Evolutionary conservation across 2,888 invertebrate genomes (phyloP), one percentile per base, ranked within the genome.

Genomic region (Drosophila quinaria): DNA sequence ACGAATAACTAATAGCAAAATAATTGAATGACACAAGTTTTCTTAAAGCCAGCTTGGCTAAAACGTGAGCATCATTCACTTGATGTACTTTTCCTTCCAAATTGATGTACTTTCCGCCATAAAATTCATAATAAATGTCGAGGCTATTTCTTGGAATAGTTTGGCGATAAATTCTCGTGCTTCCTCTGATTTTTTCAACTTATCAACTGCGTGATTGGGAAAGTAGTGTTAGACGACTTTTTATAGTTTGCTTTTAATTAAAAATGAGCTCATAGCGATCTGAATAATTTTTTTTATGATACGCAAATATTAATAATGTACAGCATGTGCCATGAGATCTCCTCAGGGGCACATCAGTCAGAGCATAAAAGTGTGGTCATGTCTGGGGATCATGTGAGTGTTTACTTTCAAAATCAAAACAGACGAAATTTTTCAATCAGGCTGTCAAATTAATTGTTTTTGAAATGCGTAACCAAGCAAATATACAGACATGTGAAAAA

Each of bases 371-470:
- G 55, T 87, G 83, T 89, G 89, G 87, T 89, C 84, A 80, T 87
- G 89, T 78, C 79, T 79, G 81, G 70, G 81, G 70, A 56, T 64
- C 63, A 80, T 56, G 64, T 59, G 83, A 79, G 82, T 89, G 86
- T 87, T 89, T 89, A 84, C 72, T 70, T 87, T 74, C 58, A 55
- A 77, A 78, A 80, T 74, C 58, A 55, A 77, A 78, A 80, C 78
- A 71, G 83, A 86, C 71, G 68, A 52, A 62, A 74, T 70, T 84
- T 78, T 76, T 64, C 87, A 74, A 70, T 74, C 74, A 47, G 56
- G 46, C 64, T 61, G 69, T 33, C 55, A 84, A 85, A 89, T 85
- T 88, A 89, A 89, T 85, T 85, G 82, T 83, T 89, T 87, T 71
- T 70, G 74, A 69, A 87, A 86, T 79, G 83, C 86, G 80, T 77